phyloP scores from a whole-genome alignment of 2,888 invertebrate genomes.

The Autographa pulchrina region DNA sequence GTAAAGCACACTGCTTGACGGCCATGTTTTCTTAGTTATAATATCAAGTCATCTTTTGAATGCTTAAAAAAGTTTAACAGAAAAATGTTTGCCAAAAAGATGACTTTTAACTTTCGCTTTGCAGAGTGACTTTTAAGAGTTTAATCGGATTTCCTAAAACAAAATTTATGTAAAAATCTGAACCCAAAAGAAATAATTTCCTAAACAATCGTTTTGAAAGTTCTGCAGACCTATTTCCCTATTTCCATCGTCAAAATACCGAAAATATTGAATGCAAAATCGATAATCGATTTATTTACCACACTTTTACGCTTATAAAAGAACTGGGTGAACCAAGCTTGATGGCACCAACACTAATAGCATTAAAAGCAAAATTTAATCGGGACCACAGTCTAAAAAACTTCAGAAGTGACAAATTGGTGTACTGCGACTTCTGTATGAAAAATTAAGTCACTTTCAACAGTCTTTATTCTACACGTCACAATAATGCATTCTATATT shows the following conservation, averaged over 20 bases:
- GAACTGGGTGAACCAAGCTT: conserved; percentile 23
- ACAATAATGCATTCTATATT: conserved; percentile 62
- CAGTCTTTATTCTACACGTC: conserved; percentile 21
- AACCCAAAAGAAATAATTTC: not conserved
- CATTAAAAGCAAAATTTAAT: not conserved
- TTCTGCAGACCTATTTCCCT: conserved; percentile 23
- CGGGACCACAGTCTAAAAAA: not conserved
- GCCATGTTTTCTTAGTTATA: not conserved
- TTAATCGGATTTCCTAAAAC: not conserved
- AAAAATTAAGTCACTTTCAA: conserved; percentile 23
- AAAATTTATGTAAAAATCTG: not conserved
- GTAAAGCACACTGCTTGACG: not conserved
- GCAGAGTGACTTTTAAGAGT: not conserved
- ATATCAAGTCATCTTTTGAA: not conserved
- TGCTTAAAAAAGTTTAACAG: not conserved
- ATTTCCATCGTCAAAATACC: conserved; percentile 25
- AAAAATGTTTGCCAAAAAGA: not conserved
- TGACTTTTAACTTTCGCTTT: conserved; percentile 4
- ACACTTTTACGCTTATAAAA: conserved; percentile 14
- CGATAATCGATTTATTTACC: conserved; percentile 34
- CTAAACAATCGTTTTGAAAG: not conserved
- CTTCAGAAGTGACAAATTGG: not conserved
- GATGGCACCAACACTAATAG: conserved; percentile 1
- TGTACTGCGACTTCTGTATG: not conserved
- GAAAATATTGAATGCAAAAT: conserved; percentile 27